Evolutionary conservation across 2,797 vertebrate species (phyloP), one percentile per base, ranked within the genome.

Genomic region (Muscicapa comitata): DNA sequence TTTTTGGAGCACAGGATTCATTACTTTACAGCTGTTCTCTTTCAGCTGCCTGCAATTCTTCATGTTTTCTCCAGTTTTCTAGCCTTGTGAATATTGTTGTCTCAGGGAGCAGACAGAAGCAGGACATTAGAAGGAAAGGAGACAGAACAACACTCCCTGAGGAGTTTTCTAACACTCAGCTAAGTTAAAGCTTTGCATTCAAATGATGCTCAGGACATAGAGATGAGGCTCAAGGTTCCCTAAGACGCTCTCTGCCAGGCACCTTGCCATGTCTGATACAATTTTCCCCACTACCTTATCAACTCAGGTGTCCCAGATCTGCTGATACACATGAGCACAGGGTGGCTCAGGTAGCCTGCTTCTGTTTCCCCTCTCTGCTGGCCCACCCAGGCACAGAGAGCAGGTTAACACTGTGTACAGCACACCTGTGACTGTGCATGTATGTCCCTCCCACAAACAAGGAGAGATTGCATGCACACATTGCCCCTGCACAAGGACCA

Each of bases 341-440:
- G 31, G 17, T 68, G 71, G 48, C 9, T 68, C 62, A 73, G 40
- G 51, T 66, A 51, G 16, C 24, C 33, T 79, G 33, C 25, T 68
- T 58, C 72, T 61, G 24, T 75, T 75, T 84, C 23, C 57, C 23
- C 9, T 10, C 54, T 38, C 61, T 62, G 26, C 63, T 68, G 77
- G 24, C n/a, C 42, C 48, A 38, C 9, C 3, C 33, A 63, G 67
- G 53, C 28, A 38, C 16, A 20, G 45, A 31, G 19, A 55, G 38
- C 38, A 54, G 57, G 19, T 71, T 57, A 54, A 12, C 45, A 8
- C 35, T 13, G 15, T 33, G 4, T 13, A 7, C 47, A 53, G 45
- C 33, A 45, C 8, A 13, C 2, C 1, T 8, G 6, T 3, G 4
- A 7, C 26, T 73, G 17, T 51, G 28, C 4, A 3, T 9, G 6